Base-by-base conservation (phyloP, 2,888 invertebrate genomes). In the Eupithecia centaureata region DNA sequence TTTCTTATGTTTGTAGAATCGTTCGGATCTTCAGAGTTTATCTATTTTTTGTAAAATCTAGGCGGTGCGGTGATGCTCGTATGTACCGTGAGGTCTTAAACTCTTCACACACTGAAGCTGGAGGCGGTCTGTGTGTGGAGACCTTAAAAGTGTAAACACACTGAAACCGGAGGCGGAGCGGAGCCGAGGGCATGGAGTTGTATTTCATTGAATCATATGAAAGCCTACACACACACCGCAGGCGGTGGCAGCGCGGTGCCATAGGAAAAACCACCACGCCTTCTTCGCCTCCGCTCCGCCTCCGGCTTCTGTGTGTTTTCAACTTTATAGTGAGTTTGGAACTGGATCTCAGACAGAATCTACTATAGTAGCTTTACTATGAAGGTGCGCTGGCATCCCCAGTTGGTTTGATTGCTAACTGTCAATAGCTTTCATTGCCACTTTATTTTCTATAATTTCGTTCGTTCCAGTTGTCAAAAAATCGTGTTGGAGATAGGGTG, bases 381-480 rank as follows among this genome's bases (percentile, higher is more conserved):
- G 3, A 4, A 10, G 28, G 10, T 70, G 0, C 13, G 38, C 54
- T 77, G 74, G 76, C 70, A 77, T 71, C 76, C 76, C 71, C 13
- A 30, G 28, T 57, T 61, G 56, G 66, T 68, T 64, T 32, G 68
- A 62, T 63, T 59, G n/a, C n/a, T 27, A 0, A n/a, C 52, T 66
- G 52, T n/a, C 30, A 32, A 42, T 62, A 51, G 54, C 56, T 27
- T 51, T 33, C 61, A 42, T n/a, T 59, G 69, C 65, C 59, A 69
- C 42, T 60, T 66, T 35, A 4, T 73, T 72, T 70, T 73, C 59
- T 78, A 25, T 5, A 13, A 25, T 25, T 30, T n/a, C 30, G 1
- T n/a, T 54, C 5, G 10, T 25, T 27, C 15, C 76, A 90, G 92
- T 92, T 91, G 90, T 91, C 91, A 91, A 82, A 85, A 78, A 80